Base-by-base conservation (phyloP, 2,888 invertebrate species). In the Acleris cristana region DNA sequence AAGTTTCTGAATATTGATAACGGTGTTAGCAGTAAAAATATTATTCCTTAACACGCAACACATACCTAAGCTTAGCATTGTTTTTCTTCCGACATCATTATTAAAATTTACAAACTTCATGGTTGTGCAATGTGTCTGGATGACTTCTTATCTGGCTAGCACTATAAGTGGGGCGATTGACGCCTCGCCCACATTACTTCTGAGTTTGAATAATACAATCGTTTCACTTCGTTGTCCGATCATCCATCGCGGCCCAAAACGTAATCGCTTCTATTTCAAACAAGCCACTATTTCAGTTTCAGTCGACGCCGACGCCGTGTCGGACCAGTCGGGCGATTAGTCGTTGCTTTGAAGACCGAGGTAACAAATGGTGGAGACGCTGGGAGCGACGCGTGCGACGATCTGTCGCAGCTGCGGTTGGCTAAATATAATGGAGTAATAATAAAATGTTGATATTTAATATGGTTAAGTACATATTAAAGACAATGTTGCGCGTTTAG, bases 331-430 rank as follows among this genome's bases (percentile, higher is more conserved):
- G 70, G 71, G 81, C 83, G 76, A 87, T 89, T 85, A 79, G 83
- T 90, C 74, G 78, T 16, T 76, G 76, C 90, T 91, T 91, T 91
- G 90, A 91, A 88, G 90, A 89, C 83, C 76, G 80, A 40, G 80
- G 85, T 86, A 83, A 90, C 87, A 86, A 88, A 91, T 88, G 84
- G 79, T 70, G 71, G 74, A 76, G 85, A 79, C 87, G 85, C 82
- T 73, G 71, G 76, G 70, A 81, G 90, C 90, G 84, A 75, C 74
- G 72, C 75, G 77, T 74, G 73, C 65, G 80, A 88, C 81, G 83
- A 84, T 83, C 81, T 83, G 85, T 84, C 87, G 79, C 90, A 88
- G 89, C 89, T 88, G 85, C 78, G 71, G 76, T 80, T 80, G 70
- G 73, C 80, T 82, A 81, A 76, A 76, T 78, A 80, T 78, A 73